A percentile compares a stretch with the other conserved stretches of the same genome.
phyloP scores from a whole-genome alignment of 2,113 vertebrate genomes.

The Tonatia bakeri region DNA sequence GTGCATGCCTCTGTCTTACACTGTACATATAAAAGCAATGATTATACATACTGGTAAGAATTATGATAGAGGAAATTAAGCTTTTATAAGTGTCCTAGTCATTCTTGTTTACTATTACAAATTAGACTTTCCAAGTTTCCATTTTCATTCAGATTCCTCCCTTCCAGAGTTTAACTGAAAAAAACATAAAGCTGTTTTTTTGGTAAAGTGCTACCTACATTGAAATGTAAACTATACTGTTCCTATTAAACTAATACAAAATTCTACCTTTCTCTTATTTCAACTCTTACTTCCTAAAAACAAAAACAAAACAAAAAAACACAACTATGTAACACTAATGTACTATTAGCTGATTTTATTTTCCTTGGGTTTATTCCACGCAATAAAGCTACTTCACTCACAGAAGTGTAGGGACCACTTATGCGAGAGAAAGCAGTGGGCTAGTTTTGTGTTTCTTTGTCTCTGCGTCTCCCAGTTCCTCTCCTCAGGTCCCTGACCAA shows the following conservation, averaged over 20 bases:
- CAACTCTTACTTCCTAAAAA: conserved; percentile 29
- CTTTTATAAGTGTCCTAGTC: not conserved
- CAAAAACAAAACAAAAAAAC: not conserved
- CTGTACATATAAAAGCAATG: not conserved
- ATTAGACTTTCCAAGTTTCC: not conserved
- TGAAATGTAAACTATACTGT: not conserved
- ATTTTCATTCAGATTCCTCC: not conserved
- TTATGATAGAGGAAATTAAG: not conserved
- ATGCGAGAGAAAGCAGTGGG: not conserved
- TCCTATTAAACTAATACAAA: not conserved
- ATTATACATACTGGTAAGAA: not conserved
- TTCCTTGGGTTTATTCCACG: not conserved
- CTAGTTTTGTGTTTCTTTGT: not conserved
- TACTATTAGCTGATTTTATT: not conserved
- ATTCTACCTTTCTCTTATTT: not conserved
- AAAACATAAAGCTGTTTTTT: not conserved
- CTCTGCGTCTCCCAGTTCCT: not conserved
- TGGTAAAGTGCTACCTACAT: not conserved
- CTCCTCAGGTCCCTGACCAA: not conserved
- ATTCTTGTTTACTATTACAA: conserved; percentile 6
- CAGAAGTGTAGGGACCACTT: not conserved
- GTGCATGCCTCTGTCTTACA: not conserved
- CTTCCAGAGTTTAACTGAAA: conserved; percentile 8
- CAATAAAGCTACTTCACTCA: not conserved
- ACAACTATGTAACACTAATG: not conserved